Percentiles rank a stretch among this genome's conserved stretches.
Conservation (phyloP, 2,113 vertebrate species). For the Sporophila hypoxantha region DNA sequence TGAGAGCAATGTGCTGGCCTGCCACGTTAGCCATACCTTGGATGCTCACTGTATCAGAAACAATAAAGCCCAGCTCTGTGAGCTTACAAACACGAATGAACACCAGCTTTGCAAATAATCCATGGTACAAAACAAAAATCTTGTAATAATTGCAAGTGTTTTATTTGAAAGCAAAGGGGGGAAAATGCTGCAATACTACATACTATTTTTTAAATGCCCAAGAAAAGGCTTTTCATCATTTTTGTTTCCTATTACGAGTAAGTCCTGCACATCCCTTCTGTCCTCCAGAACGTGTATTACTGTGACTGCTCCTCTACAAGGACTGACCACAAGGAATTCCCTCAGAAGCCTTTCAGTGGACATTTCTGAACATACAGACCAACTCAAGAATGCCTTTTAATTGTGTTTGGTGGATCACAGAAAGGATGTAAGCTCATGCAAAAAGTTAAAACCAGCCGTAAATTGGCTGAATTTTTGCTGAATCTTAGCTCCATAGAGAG, state of each 20-base stretch:
- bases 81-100: neutral
- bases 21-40: neutral
- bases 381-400: neutral
- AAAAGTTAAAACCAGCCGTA: neutral
- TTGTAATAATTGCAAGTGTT: neutral
- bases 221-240: neutral
- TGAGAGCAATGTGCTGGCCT: conserved; percentile 1
- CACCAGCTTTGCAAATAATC: neutral
- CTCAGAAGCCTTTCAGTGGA: neutral
- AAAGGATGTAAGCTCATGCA: neutral
- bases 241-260: neutral
- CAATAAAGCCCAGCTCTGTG: conserved; percentile 4
- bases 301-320: neutral
- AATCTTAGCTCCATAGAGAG: neutral
- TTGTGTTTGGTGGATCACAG: neutral
- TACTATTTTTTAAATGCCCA: neutral
- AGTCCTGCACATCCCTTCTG: neutral
- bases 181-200: neutral
- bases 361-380: neutral
- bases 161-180: neutral
- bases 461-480: neutral
- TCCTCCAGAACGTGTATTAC: neutral
- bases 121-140: neutral
- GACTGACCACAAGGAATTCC: neutral
- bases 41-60: conserved; percentile 37